These are phyloP conservation scores for Apis dorsata DNA, from an alignment of 1,140 invertebrate species.

Conservation along the genomic window DNA sequence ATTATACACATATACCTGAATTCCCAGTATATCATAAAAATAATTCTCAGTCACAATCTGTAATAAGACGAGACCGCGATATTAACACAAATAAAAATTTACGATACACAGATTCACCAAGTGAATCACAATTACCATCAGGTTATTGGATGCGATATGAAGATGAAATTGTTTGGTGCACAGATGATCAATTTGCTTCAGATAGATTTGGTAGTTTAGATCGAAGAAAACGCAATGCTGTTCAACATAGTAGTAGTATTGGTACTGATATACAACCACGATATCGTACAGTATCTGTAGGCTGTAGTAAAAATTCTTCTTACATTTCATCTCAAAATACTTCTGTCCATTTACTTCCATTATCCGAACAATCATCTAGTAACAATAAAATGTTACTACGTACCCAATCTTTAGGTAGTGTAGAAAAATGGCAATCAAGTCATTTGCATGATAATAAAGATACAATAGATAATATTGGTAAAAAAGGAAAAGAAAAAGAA, in stretches of 20 bases:
- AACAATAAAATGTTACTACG: slow-evolving; percentile 80
- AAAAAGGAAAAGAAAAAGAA: slow-evolving; percentile 82
- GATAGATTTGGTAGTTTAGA: slow-evolving; percentile 84
- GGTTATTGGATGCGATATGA: slow-evolving; percentile 74
- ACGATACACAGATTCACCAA: slow-evolving; percentile 43
- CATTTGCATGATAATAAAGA: slow-evolving; percentile 63
- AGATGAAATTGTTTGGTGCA: slow-evolving; percentile 76
- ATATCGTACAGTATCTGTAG: slow-evolving; percentile 69
- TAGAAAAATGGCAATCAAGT: slow-evolving; percentile 79
- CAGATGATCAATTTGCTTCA: slow-evolving; percentile 64
- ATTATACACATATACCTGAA: slow-evolving; percentile 63
- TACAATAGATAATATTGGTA: slow-evolving; percentile 66
- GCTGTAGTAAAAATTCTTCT: slow-evolving; percentile 54
- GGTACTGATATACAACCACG: slow-evolving; percentile 62
- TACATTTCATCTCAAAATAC: slow-evolving; percentile 44
- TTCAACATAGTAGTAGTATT: slow-evolving; percentile 65
- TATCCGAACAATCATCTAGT: slow-evolving; percentile 78
- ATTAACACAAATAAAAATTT: slow-evolving; percentile 37
- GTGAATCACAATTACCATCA: slow-evolving; percentile 61
- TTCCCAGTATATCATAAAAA: slow-evolving; percentile 62
- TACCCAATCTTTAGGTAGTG: slow-evolving; percentile 83
- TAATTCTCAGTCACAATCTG: slow-evolving; percentile 48
- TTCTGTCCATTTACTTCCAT: slow-evolving; percentile 64
- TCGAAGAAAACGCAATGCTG: slow-evolving; percentile 80
- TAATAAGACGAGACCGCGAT: slow-evolving; percentile 54